Evolutionary conservation across 2,888 invertebrate genomes (phyloP), one percentile per base, ranked within the genome.

Genomic region (Dryomyza anilis): DNA sequence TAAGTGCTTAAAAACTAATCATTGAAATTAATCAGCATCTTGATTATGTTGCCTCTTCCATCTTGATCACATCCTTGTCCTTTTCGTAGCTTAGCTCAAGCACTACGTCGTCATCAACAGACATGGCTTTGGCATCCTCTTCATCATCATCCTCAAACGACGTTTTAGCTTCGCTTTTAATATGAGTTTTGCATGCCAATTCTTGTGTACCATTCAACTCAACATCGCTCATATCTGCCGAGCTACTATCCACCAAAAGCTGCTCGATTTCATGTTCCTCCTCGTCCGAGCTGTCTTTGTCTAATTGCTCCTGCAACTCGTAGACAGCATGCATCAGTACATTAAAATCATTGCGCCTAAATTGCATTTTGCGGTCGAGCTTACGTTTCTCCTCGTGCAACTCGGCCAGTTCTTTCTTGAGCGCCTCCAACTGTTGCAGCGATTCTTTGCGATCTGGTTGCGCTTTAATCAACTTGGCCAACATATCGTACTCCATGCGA

Each of bases 371-470:
- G 50, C 89, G 87, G 73, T 94, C 91, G 65, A 94, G 81, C 68
- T 89, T 88, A 43, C 89, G 87, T 72, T 90, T 90, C 64, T 90
- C 89, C 58, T 89, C 87, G 81, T 90, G 86, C 59, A 95, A 84
- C 64, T 86, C 86, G 21, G 87, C 85, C 23, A 95, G 84, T 77
- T 95, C 94, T 19, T 89, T 88, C 76, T 91, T 90, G 14, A 95
- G 84, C 14, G 87, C 87, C 52, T 87, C 86, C 1, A 95, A 84
- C 69, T 89, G 86, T 70, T 90, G 88, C 64, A 87, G 84, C 0
- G 92, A 94, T 70, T 92, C 91, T 75, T 91, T 91, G 71, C 96
- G 87, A 76, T 95, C 95, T 0, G 96, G 96, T 78, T 96, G 95
- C 74, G 92, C 89, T 72, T 91, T 91, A 68, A 97, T 96, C 0